Base-by-base conservation (phyloP, 2,888 invertebrate species). In the Gari tellinella region DNA sequence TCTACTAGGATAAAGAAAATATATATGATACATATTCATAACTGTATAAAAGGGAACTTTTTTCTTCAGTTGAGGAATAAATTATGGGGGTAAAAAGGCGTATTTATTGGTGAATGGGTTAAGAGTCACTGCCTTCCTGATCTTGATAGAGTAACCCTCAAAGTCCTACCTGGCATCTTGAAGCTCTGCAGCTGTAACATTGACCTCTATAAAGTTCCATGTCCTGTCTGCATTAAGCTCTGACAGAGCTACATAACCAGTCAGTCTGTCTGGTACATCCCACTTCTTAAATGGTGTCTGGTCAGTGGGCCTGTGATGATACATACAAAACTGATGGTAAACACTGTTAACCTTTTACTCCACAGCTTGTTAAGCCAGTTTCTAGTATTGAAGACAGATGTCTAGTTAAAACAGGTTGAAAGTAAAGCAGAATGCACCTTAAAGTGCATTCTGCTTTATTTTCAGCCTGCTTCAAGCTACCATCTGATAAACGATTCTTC, bases 161-260 rank as follows among this genome's bases (percentile, higher is more conserved):
- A 14, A 14, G 15, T 1, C 15, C 15, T 80, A 87, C 86, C 91
- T 88, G n/a, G 85, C 55, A 45, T 77, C 69, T 73, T 94, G 91
- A 49, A 97, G 92, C 91, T 96, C 95, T 37, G 93, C 91, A 84
- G 94, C 93, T 0, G 94, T 92, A 1, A 97, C 93, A 93, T 98
- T 95, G 15, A 97, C 89, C 94, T 97, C 95, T 56, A 95, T 93
- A 89, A 98, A 96, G 86, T 95, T 95, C 97, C 98, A 99, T 57
- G 92, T 91, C 85, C 98, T 94, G 23, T 92, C 80, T 0, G 96
- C 96, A 86, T 95, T 95, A n/a, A 96, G 89, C 62, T 88, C 91
- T 85, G 93, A 92, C 25, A 99, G 92, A 90, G 97, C 96, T 84
- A 94, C 93, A 73, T 93, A 92, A 0, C 97, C 96, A 51, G 97